A percentile compares a stretch with the other conserved stretches of the same genome.
Conservation (phyloP, 2,797 vertebrate genomes). For the Molothrus aeneus region DNA sequence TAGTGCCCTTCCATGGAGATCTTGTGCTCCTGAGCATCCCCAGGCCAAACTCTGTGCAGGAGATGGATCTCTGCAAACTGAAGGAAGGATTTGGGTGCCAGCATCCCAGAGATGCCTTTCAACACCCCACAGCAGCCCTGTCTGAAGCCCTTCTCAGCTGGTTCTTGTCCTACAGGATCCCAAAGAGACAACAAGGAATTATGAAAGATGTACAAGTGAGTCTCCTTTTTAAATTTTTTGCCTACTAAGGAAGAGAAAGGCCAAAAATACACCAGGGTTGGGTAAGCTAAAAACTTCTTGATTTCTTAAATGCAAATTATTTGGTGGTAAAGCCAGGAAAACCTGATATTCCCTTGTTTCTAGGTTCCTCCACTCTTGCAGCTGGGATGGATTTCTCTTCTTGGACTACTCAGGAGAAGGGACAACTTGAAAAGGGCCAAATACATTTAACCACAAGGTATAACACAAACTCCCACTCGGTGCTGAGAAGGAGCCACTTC, state of each 20-base stretch:
- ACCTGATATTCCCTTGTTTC: not conserved
- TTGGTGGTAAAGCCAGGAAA: not conserved
- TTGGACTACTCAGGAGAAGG: not conserved
- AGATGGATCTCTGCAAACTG: not conserved
- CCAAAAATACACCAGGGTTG: fast-evolving
- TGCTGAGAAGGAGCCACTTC: constrained; percentile 48
- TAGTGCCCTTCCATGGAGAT: not conserved
- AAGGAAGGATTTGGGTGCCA: not conserved
- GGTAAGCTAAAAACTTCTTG: not conserved
- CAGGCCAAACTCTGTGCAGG: not conserved
- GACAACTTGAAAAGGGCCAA: constrained; percentile 18
- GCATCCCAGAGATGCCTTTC: not conserved
- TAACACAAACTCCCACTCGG: constrained; percentile 35
- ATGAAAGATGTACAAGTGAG: fast-evolving
- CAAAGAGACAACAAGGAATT: not conserved
- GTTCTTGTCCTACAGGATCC: not conserved
- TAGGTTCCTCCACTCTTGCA: not conserved
- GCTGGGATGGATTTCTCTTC: not conserved
- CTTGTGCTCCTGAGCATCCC: constrained; percentile 6
- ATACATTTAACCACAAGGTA: constrained; percentile 10
- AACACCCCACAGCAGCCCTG: not conserved
- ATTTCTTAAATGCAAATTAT: not conserved
- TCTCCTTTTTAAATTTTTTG: not conserved
- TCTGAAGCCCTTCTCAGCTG: not conserved
- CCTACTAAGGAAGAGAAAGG: not conserved